Base-by-base conservation (phyloP, 2,797 vertebrate species). In the Malurus splendens region DNA sequence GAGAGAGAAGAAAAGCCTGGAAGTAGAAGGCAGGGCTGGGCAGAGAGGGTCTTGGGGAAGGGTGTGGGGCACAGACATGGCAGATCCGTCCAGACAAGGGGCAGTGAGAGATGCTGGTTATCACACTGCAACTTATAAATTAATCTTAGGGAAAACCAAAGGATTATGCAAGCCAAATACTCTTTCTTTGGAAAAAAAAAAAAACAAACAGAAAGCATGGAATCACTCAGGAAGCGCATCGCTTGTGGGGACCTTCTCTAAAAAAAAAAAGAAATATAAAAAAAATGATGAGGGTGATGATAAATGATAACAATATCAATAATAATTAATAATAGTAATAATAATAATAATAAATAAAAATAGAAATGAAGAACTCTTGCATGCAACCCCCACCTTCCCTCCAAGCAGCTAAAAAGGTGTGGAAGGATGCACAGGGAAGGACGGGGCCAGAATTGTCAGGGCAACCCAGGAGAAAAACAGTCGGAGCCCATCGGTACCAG, bases 401-500 rank as follows among this genome's bases (percentile, higher is more conserved):
- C 36, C 23, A 71, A 67, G 52, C 42, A 86, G 62, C 44, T 72
- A 64, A 55, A 87, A 86, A 81, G 41, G 42, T 25, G 41, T 3
- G 2, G 71, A 81, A 90, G 28, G 70, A 76, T 42, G 57, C 47
- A 73, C 39, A 89, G 30, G 76, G 68, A 82, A 87, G n/a, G 67
- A 57, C n/a, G 30, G 71, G 61, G 57, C 47, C 68, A 55, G 83
- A 85, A 42, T 24, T 14, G 30, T 44, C 0, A 4, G 75, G 54
- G 62, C 0, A 1, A 78, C 45, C 59, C 90, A 79, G 90, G 87
- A 89, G 76, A 93, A 93, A 85, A 86, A 89, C 70, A 93, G 87
- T 82, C 94, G 17, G 91, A 96, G 90, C 91, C 94, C 38, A 50
- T 74, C 22, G 12, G 66, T 96, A 94, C 92, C 94, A 95, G 94